Evolutionary conservation across 2,797 vertebrate species (phyloP).

Genomic region (Pipistrellus pipistrellus): DNA sequence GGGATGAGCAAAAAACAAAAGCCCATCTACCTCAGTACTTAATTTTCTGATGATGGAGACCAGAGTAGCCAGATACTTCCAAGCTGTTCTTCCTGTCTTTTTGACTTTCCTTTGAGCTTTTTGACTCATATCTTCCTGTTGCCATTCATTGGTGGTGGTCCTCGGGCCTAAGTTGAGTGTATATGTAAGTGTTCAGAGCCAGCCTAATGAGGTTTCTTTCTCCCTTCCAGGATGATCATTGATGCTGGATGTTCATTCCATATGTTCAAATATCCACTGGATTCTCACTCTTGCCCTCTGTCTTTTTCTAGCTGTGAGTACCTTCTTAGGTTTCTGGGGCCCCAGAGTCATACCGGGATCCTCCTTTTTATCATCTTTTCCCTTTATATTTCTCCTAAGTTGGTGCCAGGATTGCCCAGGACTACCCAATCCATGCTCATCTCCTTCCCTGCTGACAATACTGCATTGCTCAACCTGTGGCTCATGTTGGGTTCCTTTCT

Average conservation of each 20-base stretch:
- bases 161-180: neutral
- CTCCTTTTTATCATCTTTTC: slow-evolving; percentile 57
- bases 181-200: neutral
- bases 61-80: neutral
- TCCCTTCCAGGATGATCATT: slow-evolving; percentile 88
- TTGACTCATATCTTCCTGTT: slow-evolving; percentile 48
- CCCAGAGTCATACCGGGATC: slow-evolving; percentile 62
- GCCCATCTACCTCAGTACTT: neutral
- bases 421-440: slow-evolving; percentile 20
- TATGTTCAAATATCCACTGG: slow-evolving; percentile 90
- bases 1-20: neutral
- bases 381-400: slow-evolving; percentile 55
- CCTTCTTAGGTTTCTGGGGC: slow-evolving; percentile 66
- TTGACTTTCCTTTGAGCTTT: slow-evolving; percentile 61
- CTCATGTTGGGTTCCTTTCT: neutral
- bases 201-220: slow-evolving; percentile 74
- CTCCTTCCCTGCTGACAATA: slow-evolving; percentile 41
- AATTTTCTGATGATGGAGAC: slow-evolving; percentile 44
- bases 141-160: slow-evolving; percentile 18
- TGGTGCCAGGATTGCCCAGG: neutral
- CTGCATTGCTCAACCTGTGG: slow-evolving; percentile 35
- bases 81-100: slow-evolving; percentile 57
- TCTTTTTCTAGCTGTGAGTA: slow-evolving; percentile 92
- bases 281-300: slow-evolving; percentile 90
- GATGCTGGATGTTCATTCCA: slow-evolving; percentile 89